Evolutionary conservation across 2,888 invertebrate genomes (phyloP), one percentile per base, ranked within the genome.

Genomic region (Frankliniella intonsa): DNA sequence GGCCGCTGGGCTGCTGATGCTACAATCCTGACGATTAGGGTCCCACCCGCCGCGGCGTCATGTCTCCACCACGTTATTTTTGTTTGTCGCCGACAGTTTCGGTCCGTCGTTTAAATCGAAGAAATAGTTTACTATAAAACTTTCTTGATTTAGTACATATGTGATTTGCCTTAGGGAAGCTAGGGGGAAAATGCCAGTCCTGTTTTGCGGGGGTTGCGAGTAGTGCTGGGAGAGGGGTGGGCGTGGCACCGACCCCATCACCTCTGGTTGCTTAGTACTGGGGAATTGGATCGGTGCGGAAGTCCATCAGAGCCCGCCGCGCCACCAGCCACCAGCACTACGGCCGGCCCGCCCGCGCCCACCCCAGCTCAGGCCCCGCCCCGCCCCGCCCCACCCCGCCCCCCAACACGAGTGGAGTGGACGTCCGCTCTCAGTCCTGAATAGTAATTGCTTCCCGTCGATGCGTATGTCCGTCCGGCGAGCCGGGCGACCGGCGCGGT

Each of bases 391-490:
- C 14, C 55, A 11, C 55, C 12, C 55, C 55, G 55, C 55, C 55
- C 38, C 38, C 38, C 38, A 38, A 38, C 38, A 38, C 38, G 38
- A 38, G 38, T 38, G 38, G 38, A 38, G 7, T 22, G 62, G 62
- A 62, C 62, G 62, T 19, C 25, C 69, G 22, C 69, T 69, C 22
- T 55, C 69, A 11, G 8, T 22, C 25, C 69, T 22, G 69, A 76
- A 76, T 76, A 22, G 69, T 76, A 76, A 76, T 76, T 76, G 69
- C 69, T 12, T 76, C 69, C 69, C 69, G 10, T 76, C 69, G 55
- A 14, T 55, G 55, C 55, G 55, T 38, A 38, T 38, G 38, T 38
- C 38, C 38, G 38, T 2, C 3, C 38, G 38, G 3, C 38, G 38
- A 5, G 38, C 38, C 38, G 38, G 38, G 38, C 38, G n/a, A n/a